Conservation (phyloP, 2,888 invertebrate genomes). For the Caenorhabditis zanzibari region DNA sequence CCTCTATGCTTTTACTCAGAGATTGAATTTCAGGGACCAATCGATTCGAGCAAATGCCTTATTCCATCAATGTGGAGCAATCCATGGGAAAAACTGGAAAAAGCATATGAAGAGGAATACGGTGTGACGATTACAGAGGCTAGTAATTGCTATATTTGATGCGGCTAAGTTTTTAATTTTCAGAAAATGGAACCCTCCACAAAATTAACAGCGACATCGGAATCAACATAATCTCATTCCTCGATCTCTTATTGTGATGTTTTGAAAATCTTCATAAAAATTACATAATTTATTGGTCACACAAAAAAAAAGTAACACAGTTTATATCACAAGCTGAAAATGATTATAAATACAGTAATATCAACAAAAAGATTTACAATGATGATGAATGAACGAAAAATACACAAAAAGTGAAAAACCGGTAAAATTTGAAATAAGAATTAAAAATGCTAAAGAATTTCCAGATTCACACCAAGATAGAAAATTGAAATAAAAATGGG, state of each 20-base stretch:
- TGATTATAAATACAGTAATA: background rate
- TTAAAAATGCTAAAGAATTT: constrained; percentile 1
- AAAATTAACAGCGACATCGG: background rate
- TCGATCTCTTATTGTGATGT: background rate
- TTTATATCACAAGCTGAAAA: background rate
- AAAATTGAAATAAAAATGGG: background rate
- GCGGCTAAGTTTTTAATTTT: background rate
- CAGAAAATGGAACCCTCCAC: constrained; percentile 25
- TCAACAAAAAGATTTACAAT: background rate
- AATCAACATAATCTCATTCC: background rate
- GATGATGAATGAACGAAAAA: background rate
- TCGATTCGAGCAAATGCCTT: constrained; percentile 35
- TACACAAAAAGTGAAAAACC: constrained; percentile 15
- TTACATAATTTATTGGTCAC: no score
- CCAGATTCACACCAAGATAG: background rate
- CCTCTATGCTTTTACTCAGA: background rate
- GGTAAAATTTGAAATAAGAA: background rate
- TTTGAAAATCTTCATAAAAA: no score
- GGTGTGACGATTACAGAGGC: constrained; percentile 37
- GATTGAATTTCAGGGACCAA: constrained; percentile 19
- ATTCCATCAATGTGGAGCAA: constrained; percentile 55
- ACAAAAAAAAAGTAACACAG: background rate
- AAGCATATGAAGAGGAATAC: constrained; percentile 52
- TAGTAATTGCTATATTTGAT: background rate
- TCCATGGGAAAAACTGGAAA: constrained; percentile 55